A percentile compares a stretch with the other conserved stretches of the same genome.
These are phyloP conservation scores for Apus apus DNA, from an alignment of 2,113 vertebrate genomes.

Conservation along the genomic window DNA sequence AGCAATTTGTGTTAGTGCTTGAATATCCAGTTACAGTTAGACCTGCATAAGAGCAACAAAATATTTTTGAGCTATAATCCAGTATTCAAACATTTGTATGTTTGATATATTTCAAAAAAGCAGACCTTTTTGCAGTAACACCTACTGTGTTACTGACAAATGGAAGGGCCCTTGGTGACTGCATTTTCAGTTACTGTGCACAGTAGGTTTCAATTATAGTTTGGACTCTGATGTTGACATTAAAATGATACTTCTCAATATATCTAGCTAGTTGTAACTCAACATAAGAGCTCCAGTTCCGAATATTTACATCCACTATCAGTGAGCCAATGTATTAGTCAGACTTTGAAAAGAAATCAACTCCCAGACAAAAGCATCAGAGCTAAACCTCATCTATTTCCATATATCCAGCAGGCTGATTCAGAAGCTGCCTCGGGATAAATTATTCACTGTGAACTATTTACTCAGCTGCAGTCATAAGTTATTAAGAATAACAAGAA, in stretches of 20 bases:
- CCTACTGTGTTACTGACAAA: not conserved
- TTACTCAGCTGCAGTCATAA: conserved; percentile 38
- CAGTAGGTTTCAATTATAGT: not conserved
- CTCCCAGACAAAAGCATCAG: not conserved
- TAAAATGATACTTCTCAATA: not conserved
- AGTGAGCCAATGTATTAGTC: not conserved
- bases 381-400: not conserved
- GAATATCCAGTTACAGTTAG: not conserved
- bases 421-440: conserved; percentile 8
- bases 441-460: conserved; percentile 42
- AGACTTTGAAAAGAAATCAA: conserved; percentile 33
- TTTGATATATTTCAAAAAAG: not conserved
- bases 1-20: not conserved
- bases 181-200: not conserved
- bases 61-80: not conserved
- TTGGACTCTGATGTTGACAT: not conserved
- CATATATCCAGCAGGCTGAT: not conserved
- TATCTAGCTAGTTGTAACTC: not conserved
- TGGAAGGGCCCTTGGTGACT: not conserved
- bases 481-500: conserved; percentile 21
- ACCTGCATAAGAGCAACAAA: not conserved
- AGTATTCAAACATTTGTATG: not conserved
- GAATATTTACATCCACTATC: not conserved
- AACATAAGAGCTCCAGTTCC: not conserved
- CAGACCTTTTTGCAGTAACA: not conserved